Percentiles rank a stretch among this genome's conserved stretches.
Conservation (phyloP, 1,140 invertebrate species). For the Paraescarpia echinospica region DNA sequence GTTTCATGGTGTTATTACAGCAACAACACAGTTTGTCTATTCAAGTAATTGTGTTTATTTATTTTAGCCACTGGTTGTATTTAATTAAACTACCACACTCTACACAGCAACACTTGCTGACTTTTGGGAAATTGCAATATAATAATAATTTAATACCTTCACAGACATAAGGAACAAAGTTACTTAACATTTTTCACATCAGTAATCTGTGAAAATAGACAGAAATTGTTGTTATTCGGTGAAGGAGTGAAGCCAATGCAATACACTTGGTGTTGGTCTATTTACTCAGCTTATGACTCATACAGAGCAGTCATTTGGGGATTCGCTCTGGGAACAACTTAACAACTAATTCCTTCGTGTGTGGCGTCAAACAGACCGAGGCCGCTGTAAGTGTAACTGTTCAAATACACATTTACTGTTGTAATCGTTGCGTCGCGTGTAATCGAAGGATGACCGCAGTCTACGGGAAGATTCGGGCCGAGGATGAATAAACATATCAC, state of each 20-base stretch:
- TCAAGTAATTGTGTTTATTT: not conserved
- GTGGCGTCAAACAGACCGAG: not conserved
- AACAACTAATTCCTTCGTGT: not conserved
- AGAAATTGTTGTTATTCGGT: not conserved
- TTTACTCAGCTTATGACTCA: not conserved
- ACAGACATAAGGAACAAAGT: no score
- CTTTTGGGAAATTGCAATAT: not conserved
- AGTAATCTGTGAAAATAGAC: not conserved
- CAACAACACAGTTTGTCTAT: not conserved
- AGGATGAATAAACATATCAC: not conserved
- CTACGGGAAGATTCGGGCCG: no score
- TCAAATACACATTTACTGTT: not conserved
- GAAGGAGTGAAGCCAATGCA: not conserved
- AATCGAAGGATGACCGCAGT: not conserved
- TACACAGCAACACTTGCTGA: no score
- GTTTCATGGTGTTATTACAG: no score
- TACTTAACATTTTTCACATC: no score
- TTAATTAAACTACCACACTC: no score
- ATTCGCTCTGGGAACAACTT: not conserved
- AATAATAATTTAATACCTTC: not conserved
- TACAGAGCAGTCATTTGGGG: not conserved
- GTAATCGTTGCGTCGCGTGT: not conserved
- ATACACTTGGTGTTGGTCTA: not conserved
- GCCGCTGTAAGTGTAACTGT: not conserved
- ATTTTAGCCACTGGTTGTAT: no score